Percentiles rank a stretch among this genome's conserved stretches.
Evolutionary conservation across 2,113 vertebrate genomes (phyloP).

Genomic region (Oreotrochilus melanogaster): DNA sequence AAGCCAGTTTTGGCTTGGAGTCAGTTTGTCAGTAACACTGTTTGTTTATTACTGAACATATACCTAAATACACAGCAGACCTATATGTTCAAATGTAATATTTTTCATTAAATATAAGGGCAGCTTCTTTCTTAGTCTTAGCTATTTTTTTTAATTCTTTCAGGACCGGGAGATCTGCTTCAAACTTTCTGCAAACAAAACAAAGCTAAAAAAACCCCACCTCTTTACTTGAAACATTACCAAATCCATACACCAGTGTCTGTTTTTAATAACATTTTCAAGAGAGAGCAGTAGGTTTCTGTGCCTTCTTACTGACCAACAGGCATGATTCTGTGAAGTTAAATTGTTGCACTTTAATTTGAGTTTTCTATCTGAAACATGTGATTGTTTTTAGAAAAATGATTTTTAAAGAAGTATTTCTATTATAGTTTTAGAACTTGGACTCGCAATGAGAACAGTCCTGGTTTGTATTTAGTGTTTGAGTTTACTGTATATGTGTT

Average conservation of each 20-base stretch:
- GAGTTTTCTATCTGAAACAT: neutral
- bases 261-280: neutral
- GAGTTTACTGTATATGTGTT: neutral
- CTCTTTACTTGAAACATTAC: neutral
- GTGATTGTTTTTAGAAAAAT: neutral
- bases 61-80: neutral
- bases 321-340: neutral
- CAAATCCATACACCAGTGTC: neutral
- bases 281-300: neutral
- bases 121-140: neutral
- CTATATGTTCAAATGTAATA: neutral
- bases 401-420: neutral
- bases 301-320: neutral
- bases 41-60: neutral
- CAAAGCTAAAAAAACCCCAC: rapidly evolving
- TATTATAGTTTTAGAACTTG: neutral
- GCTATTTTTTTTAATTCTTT: neutral
- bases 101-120: neutral
- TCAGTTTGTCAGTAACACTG: neutral
- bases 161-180: neutral
- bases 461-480: neutral
- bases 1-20: neutral
- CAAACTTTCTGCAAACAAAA: neutral
- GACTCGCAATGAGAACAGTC: neutral
- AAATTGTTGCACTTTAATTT: neutral